Percentiles rank a stretch among this genome's conserved stretches.
phyloP scores from a whole-genome alignment of 2,113 vertebrate species.

The Syrrhaptes paradoxus region DNA sequence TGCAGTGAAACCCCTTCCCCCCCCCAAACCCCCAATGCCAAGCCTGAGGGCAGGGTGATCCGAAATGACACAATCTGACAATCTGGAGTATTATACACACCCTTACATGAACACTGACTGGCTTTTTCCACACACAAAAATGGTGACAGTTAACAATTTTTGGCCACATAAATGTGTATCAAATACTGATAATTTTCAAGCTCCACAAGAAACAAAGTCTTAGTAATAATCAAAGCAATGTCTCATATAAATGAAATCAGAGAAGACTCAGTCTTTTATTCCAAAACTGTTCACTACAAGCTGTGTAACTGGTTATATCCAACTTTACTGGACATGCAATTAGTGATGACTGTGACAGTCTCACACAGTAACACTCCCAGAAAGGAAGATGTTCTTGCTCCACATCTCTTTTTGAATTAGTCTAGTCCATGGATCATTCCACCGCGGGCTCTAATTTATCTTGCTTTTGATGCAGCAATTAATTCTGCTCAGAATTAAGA shows the following conservation, averaged over 20 bases:
- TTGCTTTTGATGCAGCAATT: conserved; percentile 7
- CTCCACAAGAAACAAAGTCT: neutral
- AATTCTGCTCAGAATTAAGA: conserved; percentile 6
- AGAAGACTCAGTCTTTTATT: neutral
- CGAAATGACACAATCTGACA: neutral
- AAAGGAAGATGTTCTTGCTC: neutral
- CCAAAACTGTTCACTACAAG: neutral
- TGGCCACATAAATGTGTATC: neutral
- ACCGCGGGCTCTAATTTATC: conserved; percentile 14
- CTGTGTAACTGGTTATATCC: neutral
- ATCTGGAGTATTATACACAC: neutral
- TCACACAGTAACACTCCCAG: neutral
- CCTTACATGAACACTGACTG: rapidly evolving
- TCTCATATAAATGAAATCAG: neutral
- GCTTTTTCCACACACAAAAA: neutral
- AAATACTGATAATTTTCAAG: neutral
- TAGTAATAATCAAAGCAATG: neutral
- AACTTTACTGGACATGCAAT: neutral
- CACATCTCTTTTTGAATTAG: neutral
- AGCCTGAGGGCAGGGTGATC: neutral
- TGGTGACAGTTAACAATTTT: neutral
- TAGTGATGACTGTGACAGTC: neutral
- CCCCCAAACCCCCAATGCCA: neutral
- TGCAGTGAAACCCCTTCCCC: neutral
- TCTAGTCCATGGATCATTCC: neutral